Evolutionary conservation across 2,797 vertebrate genomes (phyloP).

Genomic region (Trematomus bernacchii): DNA sequence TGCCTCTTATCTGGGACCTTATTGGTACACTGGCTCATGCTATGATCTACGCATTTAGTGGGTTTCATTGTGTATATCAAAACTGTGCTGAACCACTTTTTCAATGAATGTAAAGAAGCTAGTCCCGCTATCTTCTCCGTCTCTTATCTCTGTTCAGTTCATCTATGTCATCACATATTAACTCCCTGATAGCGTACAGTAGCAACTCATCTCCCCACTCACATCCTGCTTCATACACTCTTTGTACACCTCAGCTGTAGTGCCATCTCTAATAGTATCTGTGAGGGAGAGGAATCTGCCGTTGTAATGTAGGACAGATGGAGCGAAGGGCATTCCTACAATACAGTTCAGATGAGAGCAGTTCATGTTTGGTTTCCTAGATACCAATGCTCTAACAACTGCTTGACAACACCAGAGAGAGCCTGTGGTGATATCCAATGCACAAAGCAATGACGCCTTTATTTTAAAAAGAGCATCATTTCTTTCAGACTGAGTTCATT

Average conservation of each 20-base stretch:
- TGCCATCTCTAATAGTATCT: not conserved
- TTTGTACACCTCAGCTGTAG: slow-evolving; percentile 16
- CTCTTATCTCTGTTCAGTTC: slow-evolving; percentile 14
- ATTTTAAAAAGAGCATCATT: slow-evolving; percentile 6
- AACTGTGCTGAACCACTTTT: not conserved
- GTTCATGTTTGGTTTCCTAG: slow-evolving; percentile 70
- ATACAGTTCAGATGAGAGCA: slow-evolving; percentile 43
- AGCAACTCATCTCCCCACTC: not conserved
- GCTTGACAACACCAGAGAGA: slow-evolving; percentile 32
- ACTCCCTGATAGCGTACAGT: not conserved
- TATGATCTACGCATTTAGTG: not conserved
- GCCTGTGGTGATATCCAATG: slow-evolving; percentile 20
- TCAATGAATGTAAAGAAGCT: not conserved
- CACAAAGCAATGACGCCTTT: slow-evolving; percentile 12
- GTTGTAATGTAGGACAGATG: slow-evolving; percentile 22
- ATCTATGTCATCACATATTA: slow-evolving; percentile 6
- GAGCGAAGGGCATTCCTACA: slow-evolving; percentile 44
- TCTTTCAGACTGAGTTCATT: slow-evolving; percentile 5
- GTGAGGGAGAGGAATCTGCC: slow-evolving; percentile 3
- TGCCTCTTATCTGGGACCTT: not conserved
- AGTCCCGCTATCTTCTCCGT: slow-evolving; percentile 3
- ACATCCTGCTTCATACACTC: slow-evolving; percentile 14
- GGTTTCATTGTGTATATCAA: not conserved
- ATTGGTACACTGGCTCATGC: not conserved
- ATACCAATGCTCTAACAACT: slow-evolving; percentile 55